Evolutionary conservation across 2,888 invertebrate species (phyloP), one percentile per base, ranked within the genome.

Genomic region (Cephus sareptanus): DNA sequence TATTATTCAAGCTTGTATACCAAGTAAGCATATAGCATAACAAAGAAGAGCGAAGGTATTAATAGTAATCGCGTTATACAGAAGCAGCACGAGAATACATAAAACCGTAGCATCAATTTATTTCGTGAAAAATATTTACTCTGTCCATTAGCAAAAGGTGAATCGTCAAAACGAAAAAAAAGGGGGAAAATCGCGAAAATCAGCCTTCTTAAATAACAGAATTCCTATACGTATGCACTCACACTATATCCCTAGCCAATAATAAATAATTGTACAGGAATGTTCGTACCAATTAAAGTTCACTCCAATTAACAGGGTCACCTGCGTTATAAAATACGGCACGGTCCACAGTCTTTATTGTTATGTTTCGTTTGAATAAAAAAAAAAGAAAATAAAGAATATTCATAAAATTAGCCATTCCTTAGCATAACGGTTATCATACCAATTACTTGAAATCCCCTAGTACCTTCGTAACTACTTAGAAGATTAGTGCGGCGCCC

Each of bases 281-380:
- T 23, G 23, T 40, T 40, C 73, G 73, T 81, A 77, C n/a, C 77
- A 34, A 79, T 77, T 77, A 81, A 79, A 81, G 79, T 78, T 73
- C 75, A 70, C 34, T 70, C 56, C 74, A 79, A 78, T 77, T 77
- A 70, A 70, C 73, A 35, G 35, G 75, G 73, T 77, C 79, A 73
- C n/a, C 74, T 56, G 76, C 40, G 76, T 11, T 40, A 35, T 73
- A 33, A 71, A 33, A 30, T 71, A 23, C 23, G 40, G 9, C 40
- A 56, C 37, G 37, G 37, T 13, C 13, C 40, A 40, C 15, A 4
- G 40, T 15, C 15, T 56, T 40, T 23, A 23, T 23, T 23, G 23
- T 56, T 56, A 56, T 56, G 23, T 56, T 56, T 0, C 9, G 2
- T 56, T 23, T 23, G 23, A 56, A 56, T 56, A 56, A 56, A 15